These are phyloP conservation scores for Protophormia terraenovae DNA, from an alignment of 2,888 invertebrate species.

Conservation along the genomic window DNA sequence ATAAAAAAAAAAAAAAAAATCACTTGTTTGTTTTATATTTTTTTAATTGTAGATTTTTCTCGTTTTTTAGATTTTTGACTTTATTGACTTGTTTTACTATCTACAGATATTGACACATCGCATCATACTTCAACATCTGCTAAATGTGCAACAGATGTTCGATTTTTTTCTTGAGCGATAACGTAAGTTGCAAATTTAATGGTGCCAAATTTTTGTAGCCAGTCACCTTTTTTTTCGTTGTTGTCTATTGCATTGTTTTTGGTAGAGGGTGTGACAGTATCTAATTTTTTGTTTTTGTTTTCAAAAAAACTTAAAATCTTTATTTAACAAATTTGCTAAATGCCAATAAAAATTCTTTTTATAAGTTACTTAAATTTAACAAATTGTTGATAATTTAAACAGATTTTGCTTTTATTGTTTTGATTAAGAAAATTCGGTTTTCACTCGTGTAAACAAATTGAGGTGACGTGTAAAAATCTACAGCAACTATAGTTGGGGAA, in stretches of 20 bases:
- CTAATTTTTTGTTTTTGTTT: neutral
- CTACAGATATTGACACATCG: slow-evolving; percentile 38
- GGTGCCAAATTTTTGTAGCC: slow-evolving; percentile 38
- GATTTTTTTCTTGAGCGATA: slow-evolving; percentile 17
- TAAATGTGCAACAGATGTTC: slow-evolving; percentile 56
- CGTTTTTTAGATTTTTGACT: slow-evolving; percentile 30
- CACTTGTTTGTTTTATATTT: slow-evolving; percentile 29
- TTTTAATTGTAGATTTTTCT: neutral
- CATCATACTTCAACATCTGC: slow-evolving; percentile 38
- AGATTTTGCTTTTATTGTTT: neutral
- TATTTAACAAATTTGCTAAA: slow-evolving; percentile 40
- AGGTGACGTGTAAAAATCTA: too few species aligned
- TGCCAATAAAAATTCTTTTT: slow-evolving; percentile 35
- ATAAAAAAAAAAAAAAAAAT: too few species aligned
- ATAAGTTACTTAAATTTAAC: slow-evolving; percentile 18
- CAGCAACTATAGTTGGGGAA: too few species aligned
- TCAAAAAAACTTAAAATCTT: neutral
- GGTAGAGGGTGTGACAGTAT: slow-evolving; percentile 21
- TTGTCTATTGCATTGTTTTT: neutral
- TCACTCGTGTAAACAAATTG: neutral
- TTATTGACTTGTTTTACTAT: slow-evolving; percentile 14
- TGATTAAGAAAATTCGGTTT: neutral
- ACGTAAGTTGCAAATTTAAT: neutral
- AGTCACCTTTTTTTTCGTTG: slow-evolving; percentile 12
- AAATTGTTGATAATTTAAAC: slow-evolving; percentile 25